These are phyloP conservation scores for Sciurus vulgaris DNA, from an alignment of 2,797 vertebrate genomes.

Conservation along the genomic window DNA sequence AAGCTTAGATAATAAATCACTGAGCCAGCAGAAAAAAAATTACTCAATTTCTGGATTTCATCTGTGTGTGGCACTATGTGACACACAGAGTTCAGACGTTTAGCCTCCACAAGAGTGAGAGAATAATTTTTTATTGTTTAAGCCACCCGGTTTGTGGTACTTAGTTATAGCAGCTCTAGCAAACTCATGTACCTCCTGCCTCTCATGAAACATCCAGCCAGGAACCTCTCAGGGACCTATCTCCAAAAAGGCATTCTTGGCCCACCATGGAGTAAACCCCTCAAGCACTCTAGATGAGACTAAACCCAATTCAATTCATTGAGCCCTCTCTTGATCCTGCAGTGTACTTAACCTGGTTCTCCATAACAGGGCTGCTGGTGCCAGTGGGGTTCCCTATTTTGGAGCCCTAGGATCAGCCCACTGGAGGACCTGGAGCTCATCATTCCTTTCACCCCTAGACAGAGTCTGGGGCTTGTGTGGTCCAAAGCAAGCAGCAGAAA, in stretches of 20 bases:
- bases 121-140: not conserved
- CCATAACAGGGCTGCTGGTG: not conserved
- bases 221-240: not conserved
- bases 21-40: conserved; percentile 9
- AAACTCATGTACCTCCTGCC: not conserved
- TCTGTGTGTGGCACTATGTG: not conserved
- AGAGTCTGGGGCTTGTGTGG: not conserved
- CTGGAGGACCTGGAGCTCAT: not conserved
- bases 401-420: not conserved
- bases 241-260: not conserved
- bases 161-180: not conserved
- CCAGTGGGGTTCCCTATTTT: not conserved
- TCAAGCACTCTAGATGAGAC: not conserved
- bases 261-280: not conserved
- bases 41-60: not conserved
- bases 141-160: not conserved
- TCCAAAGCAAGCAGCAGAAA: not conserved
- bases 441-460: not conserved
- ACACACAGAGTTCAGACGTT: not conserved
- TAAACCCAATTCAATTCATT: not conserved
- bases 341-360: not conserved
- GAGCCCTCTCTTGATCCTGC: not conserved
- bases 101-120: not conserved
- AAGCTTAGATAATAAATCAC: conserved; percentile 63
- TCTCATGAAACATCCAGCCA: not conserved